These are phyloP conservation scores for Scatophagus argus DNA, from an alignment of 2,113 vertebrate genomes.

Conservation along the genomic window DNA sequence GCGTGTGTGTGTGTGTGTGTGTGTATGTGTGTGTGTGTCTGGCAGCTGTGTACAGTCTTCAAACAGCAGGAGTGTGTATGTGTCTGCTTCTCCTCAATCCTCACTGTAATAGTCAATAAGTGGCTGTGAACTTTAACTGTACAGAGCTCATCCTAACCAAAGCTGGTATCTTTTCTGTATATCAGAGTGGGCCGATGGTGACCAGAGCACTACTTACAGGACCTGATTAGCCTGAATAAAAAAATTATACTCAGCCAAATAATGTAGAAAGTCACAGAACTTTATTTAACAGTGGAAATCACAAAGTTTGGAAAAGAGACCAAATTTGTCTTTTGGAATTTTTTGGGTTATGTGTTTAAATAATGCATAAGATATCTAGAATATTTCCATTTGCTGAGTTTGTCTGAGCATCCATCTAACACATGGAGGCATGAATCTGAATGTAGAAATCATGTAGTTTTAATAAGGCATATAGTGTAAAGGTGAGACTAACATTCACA, in stretches of 20 bases:
- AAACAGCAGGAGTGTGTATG: conserved; percentile 7
- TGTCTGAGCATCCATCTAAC: neutral
- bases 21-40: conserved; percentile 36
- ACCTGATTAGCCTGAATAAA: neutral
- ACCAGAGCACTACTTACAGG: neutral
- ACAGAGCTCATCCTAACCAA: conserved; percentile 5
- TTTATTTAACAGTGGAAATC: neutral
- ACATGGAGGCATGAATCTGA: neutral
- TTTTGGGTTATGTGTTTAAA: neutral
- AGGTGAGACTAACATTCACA: neutral
- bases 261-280: neutral
- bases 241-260: neutral
- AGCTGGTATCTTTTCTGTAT: neutral
- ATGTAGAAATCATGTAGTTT: neutral
- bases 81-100: conserved; percentile 7
- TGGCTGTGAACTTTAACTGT: neutral
- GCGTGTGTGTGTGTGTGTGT: conserved; percentile 36
- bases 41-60: conserved; percentile 48
- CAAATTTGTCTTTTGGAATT: too few relatives aligned
- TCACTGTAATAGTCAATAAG: conserved; percentile 1
- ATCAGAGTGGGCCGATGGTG: neutral
- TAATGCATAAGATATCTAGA: neutral
- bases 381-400: neutral
- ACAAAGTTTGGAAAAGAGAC: neutral
- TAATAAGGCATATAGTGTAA: neutral